Conservation (phyloP, 2,113 vertebrate genomes). For the Oreochromis tanganicae region DNA sequence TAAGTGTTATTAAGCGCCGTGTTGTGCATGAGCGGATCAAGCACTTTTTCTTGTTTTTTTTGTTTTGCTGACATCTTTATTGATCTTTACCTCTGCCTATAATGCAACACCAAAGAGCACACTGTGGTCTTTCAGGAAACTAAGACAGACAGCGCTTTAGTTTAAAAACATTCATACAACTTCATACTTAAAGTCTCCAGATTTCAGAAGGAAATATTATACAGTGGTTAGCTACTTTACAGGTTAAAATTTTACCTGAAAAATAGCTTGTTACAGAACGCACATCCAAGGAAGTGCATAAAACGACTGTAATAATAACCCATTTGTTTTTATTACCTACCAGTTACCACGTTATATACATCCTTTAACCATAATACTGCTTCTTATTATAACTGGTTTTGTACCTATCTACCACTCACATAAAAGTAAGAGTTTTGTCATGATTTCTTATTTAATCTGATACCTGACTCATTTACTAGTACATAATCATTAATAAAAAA, state of each 20-base stretch:
- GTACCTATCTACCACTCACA: neutral
- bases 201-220: neutral
- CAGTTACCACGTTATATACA: neutral
- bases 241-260: neutral
- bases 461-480: neutral
- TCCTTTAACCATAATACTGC: neutral
- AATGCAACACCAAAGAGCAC: neutral
- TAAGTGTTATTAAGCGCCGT: conserved; percentile 31
- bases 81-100: neutral
- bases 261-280: neutral
- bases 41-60: neutral
- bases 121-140: neutral
- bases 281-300: neutral
- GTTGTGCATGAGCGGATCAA: conserved; percentile 19
- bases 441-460: neutral
- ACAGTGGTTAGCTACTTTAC: neutral
- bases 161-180: neutral
- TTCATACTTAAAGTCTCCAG: neutral
- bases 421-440: neutral
- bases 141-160: neutral
- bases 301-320: neutral
- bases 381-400: neutral
- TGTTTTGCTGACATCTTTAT: neutral
- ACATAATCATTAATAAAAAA: neutral
- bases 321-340: neutral